Base-by-base conservation (phyloP, 2,888 invertebrate genomes). In the Parnassius orleans region DNA sequence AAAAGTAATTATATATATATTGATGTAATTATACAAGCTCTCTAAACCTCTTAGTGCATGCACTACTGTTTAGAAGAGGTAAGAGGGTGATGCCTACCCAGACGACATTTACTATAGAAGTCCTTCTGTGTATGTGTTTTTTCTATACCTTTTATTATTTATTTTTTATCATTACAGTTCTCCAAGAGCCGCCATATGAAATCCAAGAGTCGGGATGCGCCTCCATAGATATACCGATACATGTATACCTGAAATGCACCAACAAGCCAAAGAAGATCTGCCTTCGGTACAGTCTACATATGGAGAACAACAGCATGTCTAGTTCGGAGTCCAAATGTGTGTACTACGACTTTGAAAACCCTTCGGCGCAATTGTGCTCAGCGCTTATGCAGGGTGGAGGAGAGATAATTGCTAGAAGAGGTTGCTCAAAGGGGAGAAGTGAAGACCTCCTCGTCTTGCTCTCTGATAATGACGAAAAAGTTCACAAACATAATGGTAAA, bases 171-270 rank as follows among this genome's bases (percentile, higher is more conserved):
- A 14, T 84, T 84, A 61, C 87, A 91, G 90, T 91, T 65, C 81
- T 89, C 67, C 90, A 90, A 80, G 91, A 89, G 80, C 90, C 91
- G 72, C 91, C 91, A 67, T 91, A 90, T 80, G 91, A 91, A 79
- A 90, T 91, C 70, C 87, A 90, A 78, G 91, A 91, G 76, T 89
- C 91, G 46, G 90, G 90, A 55, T 86, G 84, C 74, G 84, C 87
- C 33, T 90, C 90, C 33, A 85, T 90, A 62, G 87, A 90, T 56
- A 87, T 91, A 72, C 91, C 91, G 47, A 90, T 91, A 59, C 84
- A 91, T 78, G 87, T 91, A 75, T 88, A 90, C 79, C 81, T 91
- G 74, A 91, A 91, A 74, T 81, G 81, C 74, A 85, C 82, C 76
- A 80, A 71, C 69, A 82, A 83, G 68, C 90, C 88, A 78, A 87